Evolutionary conservation across 2,113 vertebrate species (phyloP), one percentile per base, ranked within the genome.

Genomic region (Gymnorhina tibicen): DNA sequence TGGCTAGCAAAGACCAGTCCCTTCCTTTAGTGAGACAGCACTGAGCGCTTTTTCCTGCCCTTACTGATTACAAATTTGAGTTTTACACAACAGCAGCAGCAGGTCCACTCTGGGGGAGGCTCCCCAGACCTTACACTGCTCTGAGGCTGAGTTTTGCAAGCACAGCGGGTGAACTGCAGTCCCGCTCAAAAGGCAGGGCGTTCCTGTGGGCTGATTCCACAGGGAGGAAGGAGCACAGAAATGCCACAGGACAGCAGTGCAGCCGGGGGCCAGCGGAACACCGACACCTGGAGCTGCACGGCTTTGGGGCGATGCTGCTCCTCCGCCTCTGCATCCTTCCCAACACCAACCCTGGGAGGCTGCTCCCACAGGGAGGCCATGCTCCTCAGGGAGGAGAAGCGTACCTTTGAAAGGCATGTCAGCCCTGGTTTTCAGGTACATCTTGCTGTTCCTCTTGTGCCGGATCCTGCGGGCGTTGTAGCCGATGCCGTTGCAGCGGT

Each of bases 341-440:
- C 59, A 9, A 1, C 9, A 0, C 8, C 1, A 0, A 2, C 15
- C 4, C 32, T 6, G 21, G 58, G 30, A n/a, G 17, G 5, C 9
- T 28, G 13, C 55, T 81, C 22, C 42, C 30, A 6, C 32, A 10
- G 5, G 9, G 20, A 30, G 21, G 13, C 33, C 0, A 3, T 1
- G 12, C 49, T n/a, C 22, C 44, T 55, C 16, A 2, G 50, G 46
- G 37, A 41, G 26, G n/a, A 13, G 8, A 12, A n/a, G 24, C 5
- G 23, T 95, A 99, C 99, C 99, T 97, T 98, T 98, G 69, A 99
- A 99, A 2, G 99, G 99, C 92, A 99, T 99, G 96, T 98, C 98
- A 0, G 99, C 99, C 27, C 99, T 98, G 1, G 99, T 99, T 93
- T 99, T 99, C 42, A 99, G 96, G 95, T 99, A 99, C 99, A 99